Base-by-base conservation (phyloP, 2,888 invertebrate species). In the Pemphredon lugubris region DNA sequence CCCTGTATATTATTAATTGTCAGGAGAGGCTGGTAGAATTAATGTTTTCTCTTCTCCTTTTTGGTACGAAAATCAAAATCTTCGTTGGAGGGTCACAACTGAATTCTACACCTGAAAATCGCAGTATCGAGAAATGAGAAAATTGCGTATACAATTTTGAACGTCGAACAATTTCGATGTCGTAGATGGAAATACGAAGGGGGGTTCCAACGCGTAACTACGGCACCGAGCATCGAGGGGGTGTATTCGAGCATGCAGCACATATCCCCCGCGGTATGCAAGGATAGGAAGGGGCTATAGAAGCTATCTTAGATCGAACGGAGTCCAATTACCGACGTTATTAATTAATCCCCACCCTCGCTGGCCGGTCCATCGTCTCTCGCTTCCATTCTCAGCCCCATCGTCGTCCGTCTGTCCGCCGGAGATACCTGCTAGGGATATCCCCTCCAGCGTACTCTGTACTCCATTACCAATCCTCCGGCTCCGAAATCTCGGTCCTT, bases 241-340 rank as follows among this genome's bases (percentile, higher is more conserved):
- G 65, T 67, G 58, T 74, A 70, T 77, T 80, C 58, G 61, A 77
- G 69, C 66, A 69, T 70, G 74, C 66, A 59, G 61, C 67, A 77
- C 69, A 74, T 67, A 80, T 77, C 81, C 77, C 67, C 57, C 67
- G 74, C 67, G 77, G 71, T 80, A 80, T 80, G 74, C 72, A 58
- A 66, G 70, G 53, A 21, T 65, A 68, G 73, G 75, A 64, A 73
- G 68, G 73, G 66, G 66, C 81, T 70, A 74, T 78, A 74, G 76
- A 68, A 81, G 83, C 85, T 87, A 87, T 87, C 87, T 87, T 83
- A 86, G 86, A 87, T 87, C 84, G 86, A 87, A 86, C 81, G 83
- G 83, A 83, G 86, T 87, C 84, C 87, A 87, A 87, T 87, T 87
- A 87, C 86, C 79, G 80, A 75, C 84, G 86, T 86, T 87, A 87